Conservation (phyloP, 1,140 invertebrate species). For the Cydia pomonella region DNA sequence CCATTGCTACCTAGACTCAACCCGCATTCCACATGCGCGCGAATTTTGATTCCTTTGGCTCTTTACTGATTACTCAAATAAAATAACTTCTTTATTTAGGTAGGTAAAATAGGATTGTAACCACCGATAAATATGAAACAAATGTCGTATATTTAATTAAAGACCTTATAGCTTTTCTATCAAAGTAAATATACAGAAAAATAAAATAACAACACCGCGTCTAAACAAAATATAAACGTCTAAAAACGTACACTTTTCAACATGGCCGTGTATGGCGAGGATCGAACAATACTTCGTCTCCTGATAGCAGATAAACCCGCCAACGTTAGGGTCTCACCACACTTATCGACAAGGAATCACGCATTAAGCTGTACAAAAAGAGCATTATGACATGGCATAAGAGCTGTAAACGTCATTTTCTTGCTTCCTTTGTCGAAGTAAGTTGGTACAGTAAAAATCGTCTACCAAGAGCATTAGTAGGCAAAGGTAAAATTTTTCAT, state of each 20-base stretch:
- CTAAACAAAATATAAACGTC: conserved; percentile 4
- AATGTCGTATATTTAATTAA: conserved; percentile 41
- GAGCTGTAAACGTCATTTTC: too few relatives aligned
- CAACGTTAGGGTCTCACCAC: not conserved
- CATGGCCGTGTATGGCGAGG: conserved; percentile 19
- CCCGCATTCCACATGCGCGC: conserved; percentile 47
- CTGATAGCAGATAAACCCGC: not conserved
- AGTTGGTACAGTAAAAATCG: too few relatives aligned
- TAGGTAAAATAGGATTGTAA: not conserved
- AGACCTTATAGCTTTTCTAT: conserved; percentile 34
- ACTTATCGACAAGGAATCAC: not conserved
- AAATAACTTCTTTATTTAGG: conserved; percentile 10
- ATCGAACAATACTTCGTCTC: not conserved
- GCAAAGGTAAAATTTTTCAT: too few relatives aligned
- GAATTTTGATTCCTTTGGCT: conserved; percentile 72
- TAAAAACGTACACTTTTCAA: conserved; percentile 9
- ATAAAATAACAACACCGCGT: conserved; percentile 23
- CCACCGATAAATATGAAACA: conserved; percentile 36
- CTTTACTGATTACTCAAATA: conserved; percentile 36
- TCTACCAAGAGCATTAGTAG: too few relatives aligned
- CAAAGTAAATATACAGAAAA: conserved; percentile 40
- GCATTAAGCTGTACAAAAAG: not conserved
- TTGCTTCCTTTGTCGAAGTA: too few relatives aligned
- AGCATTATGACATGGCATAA: too few relatives aligned
- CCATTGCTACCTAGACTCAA: conserved; percentile 56